Evolutionary conservation across 1,140 invertebrate genomes (phyloP), one percentile per base, ranked within the genome.

Genomic region (Calephelis nemesis): DNA sequence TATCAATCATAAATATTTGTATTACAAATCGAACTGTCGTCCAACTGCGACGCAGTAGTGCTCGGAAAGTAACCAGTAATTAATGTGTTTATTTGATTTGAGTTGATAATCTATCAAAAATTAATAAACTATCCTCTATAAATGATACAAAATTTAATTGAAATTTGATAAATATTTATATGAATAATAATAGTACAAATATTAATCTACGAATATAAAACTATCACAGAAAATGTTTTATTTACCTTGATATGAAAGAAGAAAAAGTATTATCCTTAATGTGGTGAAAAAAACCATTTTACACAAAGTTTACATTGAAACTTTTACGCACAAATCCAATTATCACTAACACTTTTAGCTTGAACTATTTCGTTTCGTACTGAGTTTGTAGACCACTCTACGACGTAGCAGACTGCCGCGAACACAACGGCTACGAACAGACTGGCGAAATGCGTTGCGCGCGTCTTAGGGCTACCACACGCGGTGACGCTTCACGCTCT

Each of bases 181-280:
- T 7, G 8, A 7, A 45, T 45, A 7, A 9, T 45, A 6, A 9
- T 45, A 7, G 42, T 45, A 45, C 4, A 45, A 9, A 45, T 45
- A 45, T 45, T 45, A 6, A 45, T 45, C 30, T 30, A 30, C 30
- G 4, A 30, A 45, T 45, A 8, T 42, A 45, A 7, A 45, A 45
- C 42, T 45, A 45, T 45, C 8, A 45, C 8, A 45, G 1, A 45
- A 45, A 6, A 30, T 30, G 42, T 45, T 0, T 7, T 45, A 7
- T 45, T 62, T 70, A 70, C 69, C 69, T 70, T 70, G 69, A 47
- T 66, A 63, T 50, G 69, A 62, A n/a, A 70, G 69, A 15, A 70
- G 69, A 62, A 70, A 70, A 49, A 65, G 48, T 66, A 70, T 45
- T 48, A 64, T 70, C 69, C 69, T 47, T 30, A 66, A 50, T 60